These are phyloP conservation scores for Rotaria socialis DNA, from an alignment of 2,888 invertebrate genomes.

Conservation along the genomic window DNA sequence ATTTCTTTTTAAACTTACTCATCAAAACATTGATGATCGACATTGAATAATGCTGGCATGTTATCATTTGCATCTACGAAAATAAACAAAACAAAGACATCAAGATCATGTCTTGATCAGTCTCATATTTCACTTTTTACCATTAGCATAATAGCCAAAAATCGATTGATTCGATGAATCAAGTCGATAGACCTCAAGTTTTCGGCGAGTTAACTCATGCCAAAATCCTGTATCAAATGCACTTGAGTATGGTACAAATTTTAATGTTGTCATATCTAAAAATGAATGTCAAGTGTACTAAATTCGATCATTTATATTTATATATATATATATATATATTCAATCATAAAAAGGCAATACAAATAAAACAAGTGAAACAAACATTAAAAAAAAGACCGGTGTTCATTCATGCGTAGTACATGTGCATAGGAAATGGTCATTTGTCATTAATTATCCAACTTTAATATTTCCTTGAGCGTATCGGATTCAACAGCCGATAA, in stretches of 20 bases:
- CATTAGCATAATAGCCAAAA: constrained; percentile 39
- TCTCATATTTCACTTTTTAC: constrained; percentile 5
- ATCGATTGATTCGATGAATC: constrained; percentile 39
- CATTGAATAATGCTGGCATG: constrained; percentile 42
- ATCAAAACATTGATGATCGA: constrained; percentile 43
- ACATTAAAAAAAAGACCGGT: neutral
- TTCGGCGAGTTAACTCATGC: constrained; percentile 44
- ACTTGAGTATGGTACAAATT: constrained; percentile 43
- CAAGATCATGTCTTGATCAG: too few species aligned
- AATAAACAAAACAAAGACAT: neutral
- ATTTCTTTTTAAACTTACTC: neutral
- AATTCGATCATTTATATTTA: neutral
- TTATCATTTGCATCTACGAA: constrained; percentile 39
- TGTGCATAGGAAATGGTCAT: neutral
- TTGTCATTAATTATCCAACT: neutral
- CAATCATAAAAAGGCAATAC: too few species aligned
- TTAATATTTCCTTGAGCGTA: neutral
- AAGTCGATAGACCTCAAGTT: constrained; percentile 43
- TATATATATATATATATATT: too few species aligned
- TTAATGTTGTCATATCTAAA: constrained; percentile 12
- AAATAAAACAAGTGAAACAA: too few species aligned
- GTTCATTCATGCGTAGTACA: neutral
- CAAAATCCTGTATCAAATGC: constrained; percentile 46
- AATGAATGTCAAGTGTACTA: neutral
- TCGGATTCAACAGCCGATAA: neutral